These are phyloP conservation scores for Gorsachius goisagi DNA, from an alignment of 2,113 vertebrate genomes.

Conservation along the genomic window DNA sequence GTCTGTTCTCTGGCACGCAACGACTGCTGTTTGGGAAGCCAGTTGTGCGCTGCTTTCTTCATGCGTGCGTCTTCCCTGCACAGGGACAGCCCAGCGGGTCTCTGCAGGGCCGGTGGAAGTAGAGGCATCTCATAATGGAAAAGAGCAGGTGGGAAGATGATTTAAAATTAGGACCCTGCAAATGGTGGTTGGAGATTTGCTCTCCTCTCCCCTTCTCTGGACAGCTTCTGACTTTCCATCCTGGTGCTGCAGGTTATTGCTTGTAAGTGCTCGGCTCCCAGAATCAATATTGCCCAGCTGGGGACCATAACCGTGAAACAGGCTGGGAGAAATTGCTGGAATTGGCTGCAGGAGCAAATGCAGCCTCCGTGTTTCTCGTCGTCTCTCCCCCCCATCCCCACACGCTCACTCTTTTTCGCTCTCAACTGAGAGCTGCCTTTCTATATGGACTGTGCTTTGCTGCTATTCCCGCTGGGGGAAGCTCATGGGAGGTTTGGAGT, in stretches of 20 bases:
- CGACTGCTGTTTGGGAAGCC: background rate
- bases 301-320: background rate
- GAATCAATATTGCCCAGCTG: slow-evolving; percentile 14
- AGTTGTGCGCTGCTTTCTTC: background rate
- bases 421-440: background rate
- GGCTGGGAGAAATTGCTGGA: background rate
- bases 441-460: accelerated
- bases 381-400: background rate
- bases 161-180: background rate
- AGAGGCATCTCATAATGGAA: background rate
- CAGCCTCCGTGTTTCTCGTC: accelerated
- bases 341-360: background rate
- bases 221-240: background rate
- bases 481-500: background rate
- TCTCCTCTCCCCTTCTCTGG: background rate
- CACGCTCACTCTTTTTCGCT: background rate
- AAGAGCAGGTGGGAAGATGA: background rate
- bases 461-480: background rate
- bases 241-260: background rate
- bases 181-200: background rate
- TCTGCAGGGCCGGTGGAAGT: background rate
- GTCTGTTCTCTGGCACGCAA: background rate
- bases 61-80: accelerated
- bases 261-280: background rate
- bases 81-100: background rate